phyloP scores from a whole-genome alignment of 2,797 vertebrate genomes.

The Dallia pectoralis region DNA sequence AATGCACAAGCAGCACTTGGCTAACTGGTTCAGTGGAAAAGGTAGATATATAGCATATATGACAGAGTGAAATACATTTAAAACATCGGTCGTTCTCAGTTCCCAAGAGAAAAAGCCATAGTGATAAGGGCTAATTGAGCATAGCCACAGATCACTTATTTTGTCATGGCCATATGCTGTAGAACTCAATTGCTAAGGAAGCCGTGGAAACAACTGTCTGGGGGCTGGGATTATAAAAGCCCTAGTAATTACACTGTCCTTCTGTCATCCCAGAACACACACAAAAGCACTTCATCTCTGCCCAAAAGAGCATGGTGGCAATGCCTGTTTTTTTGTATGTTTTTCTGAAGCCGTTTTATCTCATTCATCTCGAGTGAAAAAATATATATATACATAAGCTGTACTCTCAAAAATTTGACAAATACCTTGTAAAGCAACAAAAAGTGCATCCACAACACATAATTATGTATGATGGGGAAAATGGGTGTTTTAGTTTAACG shows the following conservation, averaged over 20 bases:
- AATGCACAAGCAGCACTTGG: not conserved
- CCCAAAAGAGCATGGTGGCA: not conserved
- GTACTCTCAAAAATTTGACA: not conserved
- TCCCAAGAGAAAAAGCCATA: not conserved
- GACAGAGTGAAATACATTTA: not conserved
- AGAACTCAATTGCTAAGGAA: conserved; percentile 7
- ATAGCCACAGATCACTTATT: conserved; percentile 13
- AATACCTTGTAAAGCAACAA: not conserved
- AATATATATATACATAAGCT: not conserved
- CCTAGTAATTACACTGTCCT: conserved; percentile 8
- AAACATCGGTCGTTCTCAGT: not conserved
- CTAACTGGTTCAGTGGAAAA: not conserved
- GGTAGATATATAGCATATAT: not conserved
- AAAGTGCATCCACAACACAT: not conserved
- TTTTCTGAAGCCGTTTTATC: too few relatives aligned
- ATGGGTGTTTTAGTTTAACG: too few relatives aligned
- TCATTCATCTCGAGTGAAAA: not conserved
- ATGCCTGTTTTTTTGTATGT: not conserved
- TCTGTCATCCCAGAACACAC: not conserved
- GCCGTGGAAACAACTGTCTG: not conserved
- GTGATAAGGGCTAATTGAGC: conserved; percentile 8
- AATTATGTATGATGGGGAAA: not conserved
- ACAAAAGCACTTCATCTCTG: not conserved
- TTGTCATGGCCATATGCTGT: conserved; percentile 11
- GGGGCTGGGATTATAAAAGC: not conserved